These are phyloP conservation scores for Drosophila niveifrons DNA, from an alignment of 2,888 invertebrate genomes.

Conservation along the genomic window DNA sequence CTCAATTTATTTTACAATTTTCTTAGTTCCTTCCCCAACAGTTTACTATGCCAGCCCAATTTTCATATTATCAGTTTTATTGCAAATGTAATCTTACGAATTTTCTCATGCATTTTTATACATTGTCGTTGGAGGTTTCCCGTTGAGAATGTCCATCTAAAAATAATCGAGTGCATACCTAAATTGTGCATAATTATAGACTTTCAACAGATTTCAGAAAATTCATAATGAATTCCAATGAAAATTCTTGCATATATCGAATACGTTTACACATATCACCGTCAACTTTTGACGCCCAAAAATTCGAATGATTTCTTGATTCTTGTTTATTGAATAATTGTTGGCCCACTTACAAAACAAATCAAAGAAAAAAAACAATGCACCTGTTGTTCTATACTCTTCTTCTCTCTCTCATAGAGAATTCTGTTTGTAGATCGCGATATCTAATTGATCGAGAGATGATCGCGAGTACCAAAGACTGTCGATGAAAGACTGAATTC, in stretches of 20 bases:
- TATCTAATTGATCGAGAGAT: background rate
- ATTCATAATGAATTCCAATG: conserved; percentile 39
- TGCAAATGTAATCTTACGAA: background rate
- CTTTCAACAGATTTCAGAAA: conserved; percentile 25
- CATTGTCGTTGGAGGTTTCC: background rate
- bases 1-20: no score
- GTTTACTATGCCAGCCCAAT: no score
- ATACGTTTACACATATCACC: conserved; percentile 24
- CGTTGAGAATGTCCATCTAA: conserved; percentile 5
- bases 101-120: background rate
- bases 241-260: conserved; percentile 26
- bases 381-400: conserved; percentile 26
- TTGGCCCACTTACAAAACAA: conserved; percentile 14
- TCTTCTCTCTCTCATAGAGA: conserved; percentile 1
- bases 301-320: conserved; percentile 25
- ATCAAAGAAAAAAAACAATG: conserved; percentile 8
- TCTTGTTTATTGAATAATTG: conserved; percentile 30
- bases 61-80: background rate
- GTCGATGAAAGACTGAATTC: background rate
- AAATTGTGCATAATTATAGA: conserved; percentile 15
- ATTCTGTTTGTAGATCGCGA: background rate
- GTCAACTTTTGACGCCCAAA: conserved; percentile 26
- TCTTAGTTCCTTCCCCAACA: no score
- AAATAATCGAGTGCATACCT: conserved; percentile 30
- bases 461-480: background rate